Evolutionary conservation across 2,113 vertebrate species (phyloP).

Genomic region (Atlantisia rogersi): DNA sequence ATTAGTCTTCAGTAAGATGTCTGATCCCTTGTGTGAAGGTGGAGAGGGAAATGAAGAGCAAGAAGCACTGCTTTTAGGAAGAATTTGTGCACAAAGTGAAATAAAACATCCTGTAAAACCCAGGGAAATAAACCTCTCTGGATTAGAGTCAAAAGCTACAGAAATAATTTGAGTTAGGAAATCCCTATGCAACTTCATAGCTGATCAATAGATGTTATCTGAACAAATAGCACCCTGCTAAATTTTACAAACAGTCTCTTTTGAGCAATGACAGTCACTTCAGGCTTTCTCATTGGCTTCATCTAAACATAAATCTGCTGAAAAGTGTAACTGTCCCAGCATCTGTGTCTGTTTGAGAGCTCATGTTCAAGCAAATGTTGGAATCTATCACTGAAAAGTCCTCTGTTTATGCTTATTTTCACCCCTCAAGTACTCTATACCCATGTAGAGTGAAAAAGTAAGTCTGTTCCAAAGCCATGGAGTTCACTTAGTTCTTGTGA

Average conservation of each 20-base stretch:
- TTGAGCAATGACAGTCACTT: neutral
- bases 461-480: neutral
- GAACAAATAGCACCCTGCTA: neutral
- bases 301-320: neutral
- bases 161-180: neutral
- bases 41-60: neutral
- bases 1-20: neutral
- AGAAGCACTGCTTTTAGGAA: neutral
- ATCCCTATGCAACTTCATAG: neutral
- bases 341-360: neutral
- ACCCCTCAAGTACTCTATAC: neutral
- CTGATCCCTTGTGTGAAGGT: neutral
- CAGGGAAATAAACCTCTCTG: slow-evolving; percentile 8
- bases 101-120: neutral
- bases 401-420: neutral
- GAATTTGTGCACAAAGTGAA: neutral
- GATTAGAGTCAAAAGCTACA: neutral
- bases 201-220: neutral
- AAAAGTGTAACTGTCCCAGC: neutral
- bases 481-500: neutral
- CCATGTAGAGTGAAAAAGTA: neutral
- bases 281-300: neutral
- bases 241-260: neutral
- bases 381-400: neutral
- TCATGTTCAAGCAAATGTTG: neutral